Evolutionary conservation across 1,140 invertebrate genomes (phyloP), one percentile per base, ranked within the genome.

Genomic region (Tenebrio molitor): DNA sequence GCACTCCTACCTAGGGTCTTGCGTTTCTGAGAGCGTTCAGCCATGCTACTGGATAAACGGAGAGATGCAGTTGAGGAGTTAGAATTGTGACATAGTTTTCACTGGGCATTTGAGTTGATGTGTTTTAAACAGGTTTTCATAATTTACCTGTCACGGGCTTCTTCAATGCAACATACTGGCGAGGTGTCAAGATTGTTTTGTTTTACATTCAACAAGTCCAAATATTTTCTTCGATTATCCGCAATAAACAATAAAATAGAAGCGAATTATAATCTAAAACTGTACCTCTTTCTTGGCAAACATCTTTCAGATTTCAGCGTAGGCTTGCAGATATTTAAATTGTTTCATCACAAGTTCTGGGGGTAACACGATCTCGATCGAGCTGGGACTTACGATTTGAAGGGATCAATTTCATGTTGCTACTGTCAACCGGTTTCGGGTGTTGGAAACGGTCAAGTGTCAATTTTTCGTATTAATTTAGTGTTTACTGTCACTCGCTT

Each of bases 1-100:
- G 80, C 76, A 68, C 80, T 81, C 65, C 80, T 73, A 17, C 76
- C 78, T 41, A 82, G 64, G 14, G 62, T 58, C 71, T 79, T 80
- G 39, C 79, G 69, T 73, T 80, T 81, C 2, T 69, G 53, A 53
- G 70, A 76, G 41, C 73, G 73, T 15, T 82, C 81, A 42, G 80
- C 79, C 81, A 82, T 82, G 23, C 70, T 78, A 63, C 17, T 53
- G 15, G 34, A 67, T 53, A 17, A 33, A 12, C 36, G n/a, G 36
- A n/a, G 12, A 39, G 12, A 12, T 39, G 36, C 36, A 39, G 36
- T 39, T 29, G 3, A 8, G 12, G 36, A 7, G 23, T 58, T 29
- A 58, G 14, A 58, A n/a, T 58, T 58, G 50, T 25, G 50, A 12
- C 50, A 58, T 29, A 53, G 46, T 23, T 53, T 53, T 53, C 21